Base-by-base conservation (phyloP, 2,113 vertebrate genomes). In the Genyomyrus donnyi region DNA sequence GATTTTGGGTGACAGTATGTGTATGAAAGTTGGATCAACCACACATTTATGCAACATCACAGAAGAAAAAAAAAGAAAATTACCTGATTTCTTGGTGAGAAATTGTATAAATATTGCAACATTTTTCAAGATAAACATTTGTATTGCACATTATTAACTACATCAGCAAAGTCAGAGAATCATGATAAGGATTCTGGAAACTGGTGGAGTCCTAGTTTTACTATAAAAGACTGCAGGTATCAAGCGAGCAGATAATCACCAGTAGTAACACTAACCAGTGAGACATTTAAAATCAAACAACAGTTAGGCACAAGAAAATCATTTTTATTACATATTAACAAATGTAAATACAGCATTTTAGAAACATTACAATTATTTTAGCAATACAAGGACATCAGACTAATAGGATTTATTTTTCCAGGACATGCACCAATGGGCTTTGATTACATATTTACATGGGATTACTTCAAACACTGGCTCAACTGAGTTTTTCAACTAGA, bases 221-320 rank as follows among this genome's bases (percentile, higher is more conserved):
- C 70, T 35, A 35, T 17, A 7, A 35, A 35, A 27, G 62, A 31
- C 5, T 70, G 74, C 17, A 42, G 74, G 5, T 42, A 80, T 80
- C 35, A 80, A 80, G 31, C 15, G 7, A 48, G 80, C 80, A 48
- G 19, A n/a, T 10, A 21, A 24, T 85, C 21, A 53, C 46, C 10
- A 87, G 31, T 17, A 46, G n/a, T 31, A 35, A 56, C 48, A 83
- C 46, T 89, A 21, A 83, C 7, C 6, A 58, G 35, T 31, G 49
- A 87, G 87, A 88, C 35, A 58, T 88, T 88, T 53, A 88, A 89
- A 89, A 85, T 85, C 89, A 85, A 85, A 89, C 89, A 85, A 85
- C 77, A 89, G 89, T 89, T 50, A 27, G 42, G 88, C 49, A 84
- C 77, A 85, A 58, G 24, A 50, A 53, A 83, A 35, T 15, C 80